phyloP scores from a whole-genome alignment of 2,888 invertebrate species.

The Oscheius sp. region DNA sequence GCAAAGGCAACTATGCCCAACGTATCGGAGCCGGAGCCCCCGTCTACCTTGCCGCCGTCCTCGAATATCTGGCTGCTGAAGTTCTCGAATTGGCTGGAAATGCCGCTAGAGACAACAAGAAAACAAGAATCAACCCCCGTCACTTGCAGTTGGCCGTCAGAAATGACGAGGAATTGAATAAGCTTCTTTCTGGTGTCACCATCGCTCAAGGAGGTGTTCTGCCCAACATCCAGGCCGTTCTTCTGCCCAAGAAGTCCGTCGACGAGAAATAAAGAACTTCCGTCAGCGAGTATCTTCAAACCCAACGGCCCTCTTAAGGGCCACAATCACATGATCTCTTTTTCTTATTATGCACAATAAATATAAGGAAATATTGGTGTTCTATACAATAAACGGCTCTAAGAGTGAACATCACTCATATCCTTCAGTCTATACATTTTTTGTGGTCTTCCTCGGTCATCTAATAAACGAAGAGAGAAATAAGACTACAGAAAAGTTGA shows the following conservation, averaged over 20 bases:
- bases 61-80: conserved; percentile 67
- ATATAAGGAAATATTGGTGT: not conserved
- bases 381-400: not conserved
- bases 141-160: conserved; percentile 67
- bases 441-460: too few relatives aligned
- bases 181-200: conserved; percentile 77
- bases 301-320: conserved; percentile 33
- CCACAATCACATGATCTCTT: conserved; percentile 10
- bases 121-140: conserved; percentile 72
- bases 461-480: not conserved
- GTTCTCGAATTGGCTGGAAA: conserved; percentile 67
- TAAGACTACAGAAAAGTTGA: not conserved
- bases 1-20: conserved; percentile 66
- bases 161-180: conserved; percentile 69
- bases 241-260: conserved; percentile 69
- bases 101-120: conserved; percentile 74
- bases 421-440: too few relatives aligned
- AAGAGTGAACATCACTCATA: too few relatives aligned
- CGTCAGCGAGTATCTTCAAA: too few relatives aligned
- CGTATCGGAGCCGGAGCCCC: conserved; percentile 54
- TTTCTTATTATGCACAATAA: not conserved
- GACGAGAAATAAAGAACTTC: conserved; percentile 53
- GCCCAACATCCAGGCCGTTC: conserved; percentile 69
- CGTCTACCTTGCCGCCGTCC: conserved; percentile 65
- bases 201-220: conserved; percentile 86